phyloP scores from a whole-genome alignment of 1,140 invertebrate genomes.

The Cydia pomonella region DNA sequence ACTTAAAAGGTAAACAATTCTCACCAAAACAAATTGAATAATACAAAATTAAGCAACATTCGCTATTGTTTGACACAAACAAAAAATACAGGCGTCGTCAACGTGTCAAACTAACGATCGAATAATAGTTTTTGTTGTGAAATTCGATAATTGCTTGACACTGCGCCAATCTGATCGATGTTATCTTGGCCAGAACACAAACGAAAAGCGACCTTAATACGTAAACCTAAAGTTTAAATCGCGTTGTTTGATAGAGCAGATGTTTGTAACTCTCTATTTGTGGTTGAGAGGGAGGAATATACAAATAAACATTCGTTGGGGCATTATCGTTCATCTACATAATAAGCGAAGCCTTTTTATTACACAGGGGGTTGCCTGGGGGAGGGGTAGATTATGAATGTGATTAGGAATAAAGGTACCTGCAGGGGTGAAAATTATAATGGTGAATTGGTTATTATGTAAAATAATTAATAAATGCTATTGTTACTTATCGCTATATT shows the following conservation, averaged over 20 bases:
- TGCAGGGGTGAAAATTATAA: slow-evolving; percentile 1
- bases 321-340: slow-evolving; percentile 19
- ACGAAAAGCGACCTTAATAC: not conserved
- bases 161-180: slow-evolving; percentile 17
- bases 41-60: not conserved
- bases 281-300: not conserved
- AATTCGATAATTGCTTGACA: slow-evolving; percentile 30
- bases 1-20: not conserved
- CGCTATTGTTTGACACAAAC: slow-evolving; percentile 12
- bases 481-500: not conserved
- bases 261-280: not conserved
- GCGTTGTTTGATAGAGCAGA: not conserved
- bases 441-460: slow-evolving; percentile 12
- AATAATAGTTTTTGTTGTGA: slow-evolving; percentile 28
- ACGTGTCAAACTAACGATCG: slow-evolving; percentile 16
- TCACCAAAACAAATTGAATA: slow-evolving; percentile 7
- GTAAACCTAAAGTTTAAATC: not conserved
- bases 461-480: slow-evolving; percentile 16
- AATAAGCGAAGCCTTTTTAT: slow-evolving; percentile 20
- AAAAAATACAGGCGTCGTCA: not conserved
- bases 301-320: slow-evolving; percentile 4
- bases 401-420: not conserved
- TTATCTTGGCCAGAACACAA: not conserved
- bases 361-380: not conserved
- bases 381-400: not conserved